Evolutionary conservation across 1,140 invertebrate species (phyloP).

Genomic region (Chionoecetes opilio): DNA sequence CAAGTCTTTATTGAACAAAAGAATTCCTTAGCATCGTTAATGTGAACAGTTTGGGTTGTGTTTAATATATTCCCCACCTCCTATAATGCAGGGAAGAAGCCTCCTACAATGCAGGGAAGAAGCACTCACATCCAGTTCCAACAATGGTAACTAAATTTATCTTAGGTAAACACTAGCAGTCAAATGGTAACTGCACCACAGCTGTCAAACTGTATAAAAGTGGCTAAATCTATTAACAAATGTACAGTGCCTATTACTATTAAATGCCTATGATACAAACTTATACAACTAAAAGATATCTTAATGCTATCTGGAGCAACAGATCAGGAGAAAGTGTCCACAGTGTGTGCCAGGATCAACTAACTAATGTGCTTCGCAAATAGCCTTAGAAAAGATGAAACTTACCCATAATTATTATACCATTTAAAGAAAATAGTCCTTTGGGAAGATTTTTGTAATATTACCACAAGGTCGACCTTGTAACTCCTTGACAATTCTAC

Average conservation of each 20-base stretch:
- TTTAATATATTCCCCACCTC: not conserved
- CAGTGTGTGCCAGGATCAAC: slow-evolving; percentile 8
- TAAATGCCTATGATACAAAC: slow-evolving; percentile 68
- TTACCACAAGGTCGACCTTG: not conserved
- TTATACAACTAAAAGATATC: slow-evolving; percentile 54
- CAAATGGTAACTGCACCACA: slow-evolving; percentile 69
- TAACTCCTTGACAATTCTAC: not conserved
- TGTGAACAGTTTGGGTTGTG: not conserved
- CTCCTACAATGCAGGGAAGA: not conserved
- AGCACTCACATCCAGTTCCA: slow-evolving; percentile 41
- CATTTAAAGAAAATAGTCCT: not conserved
- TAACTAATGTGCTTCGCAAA: slow-evolving; percentile 44
- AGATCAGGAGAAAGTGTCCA: slow-evolving; percentile 65
- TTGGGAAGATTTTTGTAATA: slow-evolving; percentile 24
- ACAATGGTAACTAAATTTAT: slow-evolving; percentile 65
- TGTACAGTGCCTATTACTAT: slow-evolving; percentile 56
- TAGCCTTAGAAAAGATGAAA: slow-evolving; percentile 60
- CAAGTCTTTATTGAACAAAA: not conserved
- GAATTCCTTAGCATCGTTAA: too few species aligned
- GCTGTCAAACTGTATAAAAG: slow-evolving; percentile 52
- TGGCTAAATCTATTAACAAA: slow-evolving; percentile 53
- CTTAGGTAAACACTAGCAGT: slow-evolving; percentile 62
- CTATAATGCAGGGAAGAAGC: not conserved
- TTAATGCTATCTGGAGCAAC: slow-evolving; percentile 64
- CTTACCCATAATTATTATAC: slow-evolving; percentile 31